Conservation (phyloP, 37 sponge, comb jelly and placozoan genomes). For the Aplysina aerophoba region DNA sequence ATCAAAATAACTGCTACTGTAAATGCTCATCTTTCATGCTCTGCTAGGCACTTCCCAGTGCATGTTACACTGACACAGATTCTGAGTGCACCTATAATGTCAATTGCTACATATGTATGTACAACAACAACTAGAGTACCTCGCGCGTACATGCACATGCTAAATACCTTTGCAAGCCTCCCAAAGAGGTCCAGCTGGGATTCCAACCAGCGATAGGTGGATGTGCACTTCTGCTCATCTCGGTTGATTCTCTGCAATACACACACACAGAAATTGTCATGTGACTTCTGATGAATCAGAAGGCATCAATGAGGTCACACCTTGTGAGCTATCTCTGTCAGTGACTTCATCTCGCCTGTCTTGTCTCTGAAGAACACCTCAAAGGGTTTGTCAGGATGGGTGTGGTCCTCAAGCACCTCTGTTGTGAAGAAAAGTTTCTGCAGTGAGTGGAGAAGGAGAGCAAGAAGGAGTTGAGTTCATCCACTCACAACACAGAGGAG, state of each 20-base stretch:
- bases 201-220: conserved; percentile 13
- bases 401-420: not conserved
- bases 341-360: not conserved
- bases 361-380: not conserved
- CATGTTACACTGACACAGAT: too few relatives aligned
- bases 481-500: too few relatives aligned
- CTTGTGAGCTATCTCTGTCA: not conserved
- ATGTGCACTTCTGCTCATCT: not conserved
- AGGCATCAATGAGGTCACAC: too few relatives aligned
- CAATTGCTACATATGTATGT: too few relatives aligned
- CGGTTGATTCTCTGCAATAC: not conserved
- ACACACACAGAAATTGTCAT: conserved; percentile 11
- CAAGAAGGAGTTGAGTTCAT: not conserved
- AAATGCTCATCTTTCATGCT: too few relatives aligned
- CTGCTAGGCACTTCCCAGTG: too few relatives aligned
- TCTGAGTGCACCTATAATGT: too few relatives aligned
- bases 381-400: not conserved
- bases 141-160: too few relatives aligned
- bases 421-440: conserved; percentile 13
- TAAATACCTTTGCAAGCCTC: conserved; percentile 1
- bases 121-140: too few relatives aligned
- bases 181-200: conserved; percentile 31
- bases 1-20: too few relatives aligned
- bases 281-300: not conserved
- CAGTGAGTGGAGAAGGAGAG: not conserved